Conservation (phyloP, 2,797 vertebrate species). For the Morelia viridis region DNA sequence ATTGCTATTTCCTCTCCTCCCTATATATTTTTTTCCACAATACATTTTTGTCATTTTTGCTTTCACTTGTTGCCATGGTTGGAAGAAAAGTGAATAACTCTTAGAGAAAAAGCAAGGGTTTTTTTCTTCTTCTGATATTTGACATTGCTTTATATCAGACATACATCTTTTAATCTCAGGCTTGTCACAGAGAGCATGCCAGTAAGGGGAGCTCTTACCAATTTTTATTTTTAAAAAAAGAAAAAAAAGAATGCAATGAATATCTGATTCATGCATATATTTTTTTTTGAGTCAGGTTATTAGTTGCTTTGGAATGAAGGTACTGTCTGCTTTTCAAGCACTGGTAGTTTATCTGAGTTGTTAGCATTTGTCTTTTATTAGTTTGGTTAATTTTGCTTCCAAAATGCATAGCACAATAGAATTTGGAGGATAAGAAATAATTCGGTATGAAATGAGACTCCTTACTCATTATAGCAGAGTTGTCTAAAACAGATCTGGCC, state of each 20-base stretch:
- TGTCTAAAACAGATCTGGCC: background rate
- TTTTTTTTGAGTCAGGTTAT: background rate
- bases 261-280: background rate
- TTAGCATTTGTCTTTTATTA: background rate
- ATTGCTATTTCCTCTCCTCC: background rate
- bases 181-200: slow-evolving; percentile 37
- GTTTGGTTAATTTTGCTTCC: background rate
- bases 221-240: slow-evolving; percentile 41
- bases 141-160: background rate
- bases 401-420: background rate
- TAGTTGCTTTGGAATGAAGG: background rate
- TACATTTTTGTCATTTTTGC: background rate
- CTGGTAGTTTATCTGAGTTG: background rate
- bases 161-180: background rate
- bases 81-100: background rate
- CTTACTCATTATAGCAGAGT: background rate
- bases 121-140: background rate
- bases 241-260: background rate
- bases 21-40: background rate
- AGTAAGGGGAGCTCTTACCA: slow-evolving; percentile 66
- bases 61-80: background rate
- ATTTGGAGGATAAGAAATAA: background rate
- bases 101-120: background rate
- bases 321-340: background rate
- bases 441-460: background rate